Evolutionary conservation across 2,113 vertebrate genomes (phyloP).

Genomic region (Hucho hucho): DNA sequence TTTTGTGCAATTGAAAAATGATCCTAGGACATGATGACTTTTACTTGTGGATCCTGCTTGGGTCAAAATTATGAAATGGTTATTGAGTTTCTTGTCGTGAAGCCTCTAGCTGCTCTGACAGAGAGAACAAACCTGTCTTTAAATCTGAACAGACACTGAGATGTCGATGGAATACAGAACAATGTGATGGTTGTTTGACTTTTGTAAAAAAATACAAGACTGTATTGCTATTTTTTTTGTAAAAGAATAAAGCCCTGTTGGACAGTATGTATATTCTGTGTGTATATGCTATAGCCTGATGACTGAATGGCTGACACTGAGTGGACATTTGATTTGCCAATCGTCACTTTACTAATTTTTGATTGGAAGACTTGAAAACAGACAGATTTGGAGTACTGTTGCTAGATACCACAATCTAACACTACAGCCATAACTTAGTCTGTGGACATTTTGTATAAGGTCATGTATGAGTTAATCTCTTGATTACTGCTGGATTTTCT

Average conservation of each 20-base stretch:
- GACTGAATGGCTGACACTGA: neutral
- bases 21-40: constrained; percentile 52
- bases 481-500: constrained; percentile 1
- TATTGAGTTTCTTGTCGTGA: constrained; percentile 1
- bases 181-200: neutral
- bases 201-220: neutral
- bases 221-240: constrained; percentile 62
- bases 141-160: constrained; percentile 10
- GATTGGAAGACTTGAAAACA: neutral
- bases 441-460: neutral
- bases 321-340: neutral
- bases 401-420: neutral
- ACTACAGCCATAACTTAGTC: neutral
- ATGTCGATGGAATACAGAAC: neutral
- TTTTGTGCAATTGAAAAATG: constrained; percentile 21
- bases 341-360: neutral
- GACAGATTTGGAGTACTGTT: constrained; percentile 3
- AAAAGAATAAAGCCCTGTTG: constrained; percentile 33
- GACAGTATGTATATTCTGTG: neutral
- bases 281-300: no score
- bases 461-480: neutral
- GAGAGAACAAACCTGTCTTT: neutral
- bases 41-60: constrained; percentile 40
- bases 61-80: neutral
- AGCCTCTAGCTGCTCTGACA: constrained; percentile 20